These are phyloP conservation scores for Homalodisca vitripennis DNA, from an alignment of 1,140 invertebrate species.

Conservation along the genomic window DNA sequence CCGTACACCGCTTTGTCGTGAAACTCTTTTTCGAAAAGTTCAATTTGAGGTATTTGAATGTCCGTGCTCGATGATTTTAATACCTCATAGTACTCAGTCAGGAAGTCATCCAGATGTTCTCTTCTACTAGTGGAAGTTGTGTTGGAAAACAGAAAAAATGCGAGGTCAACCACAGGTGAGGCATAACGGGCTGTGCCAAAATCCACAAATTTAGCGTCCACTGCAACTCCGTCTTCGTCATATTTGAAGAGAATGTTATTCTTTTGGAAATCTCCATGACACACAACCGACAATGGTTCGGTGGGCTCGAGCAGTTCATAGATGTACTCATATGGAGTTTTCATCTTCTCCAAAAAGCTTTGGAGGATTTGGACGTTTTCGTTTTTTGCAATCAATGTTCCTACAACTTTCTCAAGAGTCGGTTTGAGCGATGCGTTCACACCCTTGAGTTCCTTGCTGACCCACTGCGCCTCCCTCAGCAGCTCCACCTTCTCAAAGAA, in stretches of 20 bases:
- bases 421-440: neutral
- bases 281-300: neutral
- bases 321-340: neutral
- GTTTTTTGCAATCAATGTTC: neutral
- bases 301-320: neutral
- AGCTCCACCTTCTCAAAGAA: neutral
- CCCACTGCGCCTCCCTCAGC: neutral
- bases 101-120: neutral
- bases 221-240: neutral
- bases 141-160: neutral
- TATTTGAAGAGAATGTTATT: neutral
- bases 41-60: neutral
- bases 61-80: neutral
- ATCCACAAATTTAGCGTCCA: neutral
- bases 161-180: neutral
- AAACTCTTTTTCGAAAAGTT: neutral
- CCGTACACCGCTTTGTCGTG: neutral
- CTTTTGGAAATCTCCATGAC: neutral
- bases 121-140: neutral
- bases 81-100: neutral
- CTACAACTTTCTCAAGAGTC: neutral
- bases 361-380: neutral
- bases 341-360: neutral
- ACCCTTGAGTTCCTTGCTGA: neutral
- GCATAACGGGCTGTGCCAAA: neutral